Percentiles rank a stretch among this genome's conserved stretches.
phyloP scores from a whole-genome alignment of 2,888 invertebrate species.

The Orthonychiurus folsomi region DNA sequence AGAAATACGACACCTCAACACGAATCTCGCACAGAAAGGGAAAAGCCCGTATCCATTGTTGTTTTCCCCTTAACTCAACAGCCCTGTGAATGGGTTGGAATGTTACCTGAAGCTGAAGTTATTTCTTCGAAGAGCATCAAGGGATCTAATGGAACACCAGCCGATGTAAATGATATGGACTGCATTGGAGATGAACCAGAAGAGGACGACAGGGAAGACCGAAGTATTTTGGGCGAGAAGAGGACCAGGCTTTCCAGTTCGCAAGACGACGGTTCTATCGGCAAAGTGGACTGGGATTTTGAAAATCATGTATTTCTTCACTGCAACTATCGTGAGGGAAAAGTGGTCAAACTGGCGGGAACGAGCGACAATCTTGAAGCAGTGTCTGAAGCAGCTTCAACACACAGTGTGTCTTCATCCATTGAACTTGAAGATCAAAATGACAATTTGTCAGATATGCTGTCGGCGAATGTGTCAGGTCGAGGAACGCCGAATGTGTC shows the following conservation, averaged over 20 bases:
- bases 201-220: slow-evolving; percentile 40
- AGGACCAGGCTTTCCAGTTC: slow-evolving; percentile 65
- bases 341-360: slow-evolving; percentile 43
- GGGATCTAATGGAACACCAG: slow-evolving; percentile 23
- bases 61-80: slow-evolving; percentile 58
- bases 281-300: slow-evolving; percentile 35
- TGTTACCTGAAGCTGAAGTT: slow-evolving; percentile 51
- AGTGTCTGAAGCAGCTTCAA: slow-evolving; percentile 89
- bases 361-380: slow-evolving; percentile 90
- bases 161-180: slow-evolving; percentile 22
- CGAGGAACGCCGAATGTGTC: slow-evolving; percentile 92
- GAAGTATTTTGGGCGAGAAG: slow-evolving; percentile 44
- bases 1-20: slow-evolving; percentile 1
- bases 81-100: slow-evolving; percentile 56
- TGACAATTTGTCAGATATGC: slow-evolving; percentile 94
- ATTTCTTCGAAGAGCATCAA: slow-evolving; percentile 22
- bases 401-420: slow-evolving; percentile 82
- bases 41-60: slow-evolving; percentile 47
- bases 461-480: slow-evolving; percentile 86
- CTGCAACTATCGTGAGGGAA: slow-evolving; percentile 26
- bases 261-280: slow-evolving; percentile 84
- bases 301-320: slow-evolving; percentile 26
- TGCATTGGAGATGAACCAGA: slow-evolving; percentile 26
- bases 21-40: background rate
- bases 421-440: slow-evolving; percentile 67